Base-by-base conservation (phyloP, 2,888 invertebrate genomes). In the Mythimna impura region DNA sequence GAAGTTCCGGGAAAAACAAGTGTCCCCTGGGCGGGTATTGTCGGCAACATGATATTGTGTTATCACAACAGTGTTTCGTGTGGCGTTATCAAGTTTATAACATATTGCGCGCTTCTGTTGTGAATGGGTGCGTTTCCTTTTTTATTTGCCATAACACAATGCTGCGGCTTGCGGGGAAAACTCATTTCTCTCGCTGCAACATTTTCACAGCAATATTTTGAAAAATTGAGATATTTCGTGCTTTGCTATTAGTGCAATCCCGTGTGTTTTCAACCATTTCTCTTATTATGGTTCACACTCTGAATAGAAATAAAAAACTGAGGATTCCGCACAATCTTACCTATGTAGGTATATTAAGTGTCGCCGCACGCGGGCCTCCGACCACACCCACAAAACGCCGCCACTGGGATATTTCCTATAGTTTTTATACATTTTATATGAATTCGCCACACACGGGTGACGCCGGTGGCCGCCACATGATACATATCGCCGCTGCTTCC, bases 31-130 rank as follows among this genome's bases (percentile, higher is more conserved):
- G 73, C 12, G 40, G 36, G 61, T 63, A 52, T 82, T 79, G 80
- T 76, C 50, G 63, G 52, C 69, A 63, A 71, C 73, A 54, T 52
- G 43, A 74, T 82, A 76, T 64, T 79, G 52, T 65, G 64, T 47
- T 83, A 77, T 79, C 76, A 76, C 70, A 62, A 82, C 80, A 71
- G 64, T 72, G 77, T 80, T 77, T 63, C 60, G 65, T 73, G 72
- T 43, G 66, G 60, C 70, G 76, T 80, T 80, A 77, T 86, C 80
- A 82, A 73, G 69, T 84, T 78, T 74, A 76, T 76, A 85, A 84
- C 75, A 78, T 82, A 86, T 74, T 83, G 81, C 74, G 57, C 66
- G 36, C 50, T 55, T 36, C 69, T 73, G 58, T 63, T 54, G 74
- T 61, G 76, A 68, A 82, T 81, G 71, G 60, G 52, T 74, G 76